Conservation (phyloP, 2,797 vertebrate genomes). For the Sternotherus odoratus region DNA sequence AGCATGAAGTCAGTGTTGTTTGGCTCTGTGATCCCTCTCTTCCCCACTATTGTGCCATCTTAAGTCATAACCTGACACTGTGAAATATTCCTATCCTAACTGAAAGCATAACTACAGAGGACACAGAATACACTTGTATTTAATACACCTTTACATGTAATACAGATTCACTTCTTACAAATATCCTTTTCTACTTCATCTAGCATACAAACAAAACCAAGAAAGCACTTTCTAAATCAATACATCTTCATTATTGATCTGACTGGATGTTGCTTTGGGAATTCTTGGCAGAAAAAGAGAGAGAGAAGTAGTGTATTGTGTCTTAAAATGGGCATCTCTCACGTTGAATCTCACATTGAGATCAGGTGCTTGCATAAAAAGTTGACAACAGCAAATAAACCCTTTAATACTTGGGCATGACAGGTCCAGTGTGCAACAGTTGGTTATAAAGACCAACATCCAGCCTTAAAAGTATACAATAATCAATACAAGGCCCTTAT, state of each 20-base stretch:
- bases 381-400: neutral
- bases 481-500: neutral
- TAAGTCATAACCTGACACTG: conserved; percentile 9
- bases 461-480: neutral
- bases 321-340: neutral
- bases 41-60: neutral
- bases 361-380: neutral
- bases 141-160: neutral
- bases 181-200: neutral
- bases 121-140: neutral
- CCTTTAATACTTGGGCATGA: neutral
- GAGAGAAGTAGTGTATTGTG: neutral
- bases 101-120: neutral
- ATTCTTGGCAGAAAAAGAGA: neutral
- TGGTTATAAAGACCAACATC: neutral
- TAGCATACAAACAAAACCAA: neutral
- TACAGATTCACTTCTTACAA: neutral
- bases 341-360: neutral
- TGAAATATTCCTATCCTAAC: conserved; percentile 23
- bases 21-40: neutral
- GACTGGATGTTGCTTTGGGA: neutral
- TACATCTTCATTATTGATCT: neutral
- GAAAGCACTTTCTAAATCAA: neutral
- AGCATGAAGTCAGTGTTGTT: neutral
- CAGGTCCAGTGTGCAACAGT: neutral